Base-by-base conservation (phyloP, 2,113 vertebrate species). In the Callocephalon fimbriatum region DNA sequence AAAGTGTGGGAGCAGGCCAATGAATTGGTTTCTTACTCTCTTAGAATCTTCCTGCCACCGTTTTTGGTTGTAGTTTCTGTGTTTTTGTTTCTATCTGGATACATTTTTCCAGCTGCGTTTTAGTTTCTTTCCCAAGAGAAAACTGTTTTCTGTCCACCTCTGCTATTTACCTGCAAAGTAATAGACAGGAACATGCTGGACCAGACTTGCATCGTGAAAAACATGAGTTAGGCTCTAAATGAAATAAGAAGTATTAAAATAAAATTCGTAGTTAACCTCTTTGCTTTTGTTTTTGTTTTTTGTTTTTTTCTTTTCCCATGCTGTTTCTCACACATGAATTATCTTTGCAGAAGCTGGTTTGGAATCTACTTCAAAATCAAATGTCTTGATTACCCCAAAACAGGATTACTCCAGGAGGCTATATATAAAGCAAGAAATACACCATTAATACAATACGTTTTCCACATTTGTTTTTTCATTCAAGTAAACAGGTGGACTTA, bases 251-350 rank as follows among this genome's bases (percentile, higher is more conserved):
- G 44, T 23, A 80, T 35, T 80, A 56, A 80, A 65, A 84, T 53
- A 62, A 81, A 70, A 67, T 58, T 54, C 1, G 20, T 45, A n/a
- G 4, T 18, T 53, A 2, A 3, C 2, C 8, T 0, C 7, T 44
- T 62, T 35, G 56, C 20, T 58, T 58, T 58, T n/a, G 20, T 9
- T n/a, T 53, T 53, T 53, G 15, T 3, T 29, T 29, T 10, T 9
- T 21, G 40, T 23, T 48, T 20, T 71, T 14, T 44, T 31, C 44
- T 27, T 10, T 7, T 65, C 73, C 15, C 2, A 15, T 73, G 20
- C 1, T 90, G 4, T 70, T 77, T 5, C 6, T 87, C 17, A 20
- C 5, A 45, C 0, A 25, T 45, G 1, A 70, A 66, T 66, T 66
- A 66, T 7, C 22, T 63, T 61, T 15, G 14, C 13, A 85, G 68